phyloP scores from a whole-genome alignment of 2,113 vertebrate species.

The Cottus gobio region DNA sequence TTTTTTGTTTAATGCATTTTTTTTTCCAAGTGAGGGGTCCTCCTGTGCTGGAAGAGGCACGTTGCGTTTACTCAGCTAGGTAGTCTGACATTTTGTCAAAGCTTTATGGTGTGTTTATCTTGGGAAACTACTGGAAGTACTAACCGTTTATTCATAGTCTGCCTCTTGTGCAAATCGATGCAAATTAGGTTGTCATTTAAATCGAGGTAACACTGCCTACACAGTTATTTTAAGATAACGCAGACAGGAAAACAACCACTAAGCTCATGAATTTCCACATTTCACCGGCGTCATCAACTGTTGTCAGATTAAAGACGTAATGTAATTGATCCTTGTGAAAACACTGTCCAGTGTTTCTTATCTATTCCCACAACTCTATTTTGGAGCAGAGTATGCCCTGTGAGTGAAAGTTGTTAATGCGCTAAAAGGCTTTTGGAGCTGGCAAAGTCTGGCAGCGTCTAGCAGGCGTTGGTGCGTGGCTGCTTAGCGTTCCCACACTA shows the following conservation, averaged over 20 bases:
- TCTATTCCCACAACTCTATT: constrained; percentile 5
- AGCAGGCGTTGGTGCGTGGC: not conserved
- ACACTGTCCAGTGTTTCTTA: not conserved
- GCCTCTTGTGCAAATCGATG: constrained; percentile 36
- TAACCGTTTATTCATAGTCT: constrained; percentile 35
- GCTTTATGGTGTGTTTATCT: constrained; percentile 27
- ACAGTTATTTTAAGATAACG: constrained; percentile 8
- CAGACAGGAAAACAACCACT: not conserved
- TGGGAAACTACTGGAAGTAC: constrained; percentile 1
- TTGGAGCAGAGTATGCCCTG: not conserved
- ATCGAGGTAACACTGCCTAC: not conserved
- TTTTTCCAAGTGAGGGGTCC: not conserved
- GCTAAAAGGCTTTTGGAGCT: constrained; percentile 21
- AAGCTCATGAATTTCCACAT: constrained; percentile 5
- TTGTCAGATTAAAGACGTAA: not conserved
- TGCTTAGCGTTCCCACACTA: constrained; percentile 27
- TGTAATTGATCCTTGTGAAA: not conserved
- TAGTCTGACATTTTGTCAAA: not conserved
- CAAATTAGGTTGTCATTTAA: constrained; percentile 36
- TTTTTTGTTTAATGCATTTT: not conserved
- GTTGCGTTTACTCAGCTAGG: not conserved
- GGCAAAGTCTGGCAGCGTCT: not conserved
- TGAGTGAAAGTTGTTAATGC: constrained; percentile 24
- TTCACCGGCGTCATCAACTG: not conserved
- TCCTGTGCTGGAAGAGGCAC: not conserved